These are phyloP conservation scores for Zapus hudsonius DNA, from an alignment of 2,113 vertebrate genomes.

Conservation along the genomic window DNA sequence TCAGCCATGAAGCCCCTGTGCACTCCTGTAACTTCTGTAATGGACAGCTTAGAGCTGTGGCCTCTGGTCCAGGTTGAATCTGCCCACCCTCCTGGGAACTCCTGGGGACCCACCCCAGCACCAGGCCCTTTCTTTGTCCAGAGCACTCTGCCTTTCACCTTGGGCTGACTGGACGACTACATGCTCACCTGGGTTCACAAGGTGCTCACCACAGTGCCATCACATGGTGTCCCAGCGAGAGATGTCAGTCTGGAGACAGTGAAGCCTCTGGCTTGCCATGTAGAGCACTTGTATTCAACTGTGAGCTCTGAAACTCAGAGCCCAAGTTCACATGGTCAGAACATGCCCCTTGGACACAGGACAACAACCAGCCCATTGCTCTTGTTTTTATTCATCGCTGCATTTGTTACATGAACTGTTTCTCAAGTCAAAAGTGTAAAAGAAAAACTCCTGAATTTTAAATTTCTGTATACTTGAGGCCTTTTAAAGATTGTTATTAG, in stretches of 20 bases:
- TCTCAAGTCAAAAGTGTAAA: constrained; percentile 76
- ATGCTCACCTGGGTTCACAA: background rate
- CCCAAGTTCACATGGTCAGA: constrained; percentile 69
- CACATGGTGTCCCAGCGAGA: background rate
- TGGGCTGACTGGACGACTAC: constrained; percentile 19
- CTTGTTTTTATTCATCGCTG: constrained; percentile 35
- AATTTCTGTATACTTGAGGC: constrained; percentile 82
- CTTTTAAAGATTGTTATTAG: constrained; percentile 81
- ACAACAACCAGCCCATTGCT: constrained; percentile 63
- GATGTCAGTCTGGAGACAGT: background rate
- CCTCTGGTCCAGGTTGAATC: constrained; percentile 54
- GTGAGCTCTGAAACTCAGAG: constrained; percentile 68
- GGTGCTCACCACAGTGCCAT: background rate
- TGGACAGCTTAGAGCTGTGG: constrained; percentile 47
- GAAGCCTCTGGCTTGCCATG: background rate
- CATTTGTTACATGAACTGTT: constrained; percentile 75
- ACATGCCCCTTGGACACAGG: constrained; percentile 51
- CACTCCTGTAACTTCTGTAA: constrained; percentile 53
- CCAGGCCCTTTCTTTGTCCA: background rate
- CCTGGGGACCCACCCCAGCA: background rate
- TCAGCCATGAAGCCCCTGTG: constrained; percentile 69
- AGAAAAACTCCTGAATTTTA: constrained; percentile 75
- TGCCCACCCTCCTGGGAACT: constrained; percentile 36
- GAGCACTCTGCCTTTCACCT: background rate
- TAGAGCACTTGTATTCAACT: constrained; percentile 25